These are phyloP conservation scores for Hipposideros armiger DNA, from an alignment of 2,113 vertebrate genomes.

Conservation along the genomic window DNA sequence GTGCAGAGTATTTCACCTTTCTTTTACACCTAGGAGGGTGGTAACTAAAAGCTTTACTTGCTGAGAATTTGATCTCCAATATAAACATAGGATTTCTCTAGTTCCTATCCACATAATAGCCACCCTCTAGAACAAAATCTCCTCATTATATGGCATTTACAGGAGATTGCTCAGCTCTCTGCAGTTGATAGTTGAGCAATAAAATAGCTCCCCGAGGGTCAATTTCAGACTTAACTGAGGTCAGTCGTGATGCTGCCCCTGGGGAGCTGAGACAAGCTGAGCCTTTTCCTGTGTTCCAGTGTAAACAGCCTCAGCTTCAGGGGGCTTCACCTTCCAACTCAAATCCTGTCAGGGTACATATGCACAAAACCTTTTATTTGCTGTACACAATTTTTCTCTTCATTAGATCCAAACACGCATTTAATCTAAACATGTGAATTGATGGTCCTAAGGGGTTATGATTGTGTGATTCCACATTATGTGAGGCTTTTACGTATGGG, in stretches of 20 bases:
- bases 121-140: conserved; percentile 30
- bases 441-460: not conserved
- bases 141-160: not conserved
- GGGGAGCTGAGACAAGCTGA: not conserved
- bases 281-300: accelerated
- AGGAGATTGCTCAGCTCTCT: not conserved
- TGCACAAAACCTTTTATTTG: not conserved
- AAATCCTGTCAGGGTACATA: not conserved
- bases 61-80: conserved; percentile 21
- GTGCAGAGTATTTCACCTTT: conserved; percentile 19
- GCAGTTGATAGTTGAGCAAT: not conserved
- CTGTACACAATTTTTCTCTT: not conserved
- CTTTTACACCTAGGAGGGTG: not conserved
- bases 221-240: not conserved
- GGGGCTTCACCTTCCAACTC: not conserved
- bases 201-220: not conserved
- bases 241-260: not conserved
- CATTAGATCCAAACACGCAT: not conserved
- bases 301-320: not conserved
- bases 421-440: not conserved
- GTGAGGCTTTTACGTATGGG: not conserved
- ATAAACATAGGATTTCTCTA: conserved; percentile 37
- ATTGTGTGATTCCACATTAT: not conserved
- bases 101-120: not conserved
- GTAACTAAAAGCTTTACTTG: conserved; percentile 42